Evolutionary conservation across 2,113 vertebrate genomes (phyloP).

Genomic region (Onychorhynchus coronatus): DNA sequence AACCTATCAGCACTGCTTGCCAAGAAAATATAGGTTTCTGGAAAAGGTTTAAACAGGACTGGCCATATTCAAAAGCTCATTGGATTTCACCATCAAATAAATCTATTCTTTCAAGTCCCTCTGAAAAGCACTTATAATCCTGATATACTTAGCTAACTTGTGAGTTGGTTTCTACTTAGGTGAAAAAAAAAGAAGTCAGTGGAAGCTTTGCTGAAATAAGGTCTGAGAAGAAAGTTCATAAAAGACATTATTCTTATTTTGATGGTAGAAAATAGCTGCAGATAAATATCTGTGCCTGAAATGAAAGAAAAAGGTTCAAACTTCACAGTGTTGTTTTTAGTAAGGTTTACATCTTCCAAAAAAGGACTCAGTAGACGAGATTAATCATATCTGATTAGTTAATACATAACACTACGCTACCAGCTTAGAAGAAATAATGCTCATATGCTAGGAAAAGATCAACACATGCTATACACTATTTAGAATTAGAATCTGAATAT

Average conservation of each 20-base stretch:
- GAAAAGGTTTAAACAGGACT: conserved; percentile 8
- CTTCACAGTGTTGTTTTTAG: background rate
- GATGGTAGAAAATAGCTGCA: background rate
- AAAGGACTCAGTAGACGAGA: background rate
- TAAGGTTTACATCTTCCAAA: background rate
- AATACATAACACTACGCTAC: background rate
- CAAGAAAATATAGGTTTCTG: background rate
- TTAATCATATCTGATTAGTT: background rate
- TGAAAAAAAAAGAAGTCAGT: background rate
- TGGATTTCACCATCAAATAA: background rate
- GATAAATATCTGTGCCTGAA: background rate
- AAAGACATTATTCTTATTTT: conserved; percentile 2
- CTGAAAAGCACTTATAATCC: background rate
- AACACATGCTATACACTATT: background rate
- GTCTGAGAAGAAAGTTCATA: background rate
- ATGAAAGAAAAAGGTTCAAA: conserved; percentile 13
- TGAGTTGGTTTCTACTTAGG: background rate
- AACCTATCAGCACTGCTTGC: background rate
- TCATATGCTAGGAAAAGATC: background rate
- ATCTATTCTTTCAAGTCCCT: background rate
- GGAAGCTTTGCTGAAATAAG: background rate
- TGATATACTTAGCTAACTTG: background rate
- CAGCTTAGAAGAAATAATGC: background rate
- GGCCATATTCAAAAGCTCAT: background rate
- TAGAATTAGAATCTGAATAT: background rate